Evolutionary conservation across 2,113 vertebrate species (phyloP), one percentile per base, ranked within the genome.

Genomic region (Melanotaenia duboulayi): DNA sequence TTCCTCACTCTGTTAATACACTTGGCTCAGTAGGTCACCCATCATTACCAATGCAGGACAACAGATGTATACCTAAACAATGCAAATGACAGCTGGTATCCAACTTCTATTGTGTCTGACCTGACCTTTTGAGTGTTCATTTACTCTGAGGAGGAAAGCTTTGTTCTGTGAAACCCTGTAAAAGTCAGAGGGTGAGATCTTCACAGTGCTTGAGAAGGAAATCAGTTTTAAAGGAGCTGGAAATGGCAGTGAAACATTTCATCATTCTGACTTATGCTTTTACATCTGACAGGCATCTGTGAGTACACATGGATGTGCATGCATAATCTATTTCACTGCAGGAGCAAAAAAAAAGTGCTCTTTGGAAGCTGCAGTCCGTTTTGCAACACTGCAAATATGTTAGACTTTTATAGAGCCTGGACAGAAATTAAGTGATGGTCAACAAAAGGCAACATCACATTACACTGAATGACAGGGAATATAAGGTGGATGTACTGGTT

Each of bases 261-360:
- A 84, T 89, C 80, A 86, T 44, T 56, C 58, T 71, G 81, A 84
- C 71, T 89, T 74, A 68, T 52, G 59, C 71, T 19, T 84, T 80
- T 46, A 42, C 67, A 80, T 88, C 87, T 88, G 89, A 92, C 91
- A 91, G 84, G 85, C 81, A 82, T 89, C 87, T 88, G 89, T 80
- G 87, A 75, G 81, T 85, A 87, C 80, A 91, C 80, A 85, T 69
- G 78, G 81, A 88, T 79, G 80, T 82, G 86, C 87, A 89, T 83
- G 73, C 77, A 89, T 90, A 87, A 89, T 91, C 77, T 78, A 80
- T 81, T 82, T 78, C 67, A 68, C 79, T 83, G 82, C 83, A 82
- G 87, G 66, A 82, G 71, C 57, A 35, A 51, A 23, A 37, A 75
- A 75, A 78, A 84, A 81, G 76, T 71, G 64, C 74, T 68, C 72